phyloP scores from a whole-genome alignment of 1,140 invertebrate species.

The Yoshiicerus persimilis region DNA sequence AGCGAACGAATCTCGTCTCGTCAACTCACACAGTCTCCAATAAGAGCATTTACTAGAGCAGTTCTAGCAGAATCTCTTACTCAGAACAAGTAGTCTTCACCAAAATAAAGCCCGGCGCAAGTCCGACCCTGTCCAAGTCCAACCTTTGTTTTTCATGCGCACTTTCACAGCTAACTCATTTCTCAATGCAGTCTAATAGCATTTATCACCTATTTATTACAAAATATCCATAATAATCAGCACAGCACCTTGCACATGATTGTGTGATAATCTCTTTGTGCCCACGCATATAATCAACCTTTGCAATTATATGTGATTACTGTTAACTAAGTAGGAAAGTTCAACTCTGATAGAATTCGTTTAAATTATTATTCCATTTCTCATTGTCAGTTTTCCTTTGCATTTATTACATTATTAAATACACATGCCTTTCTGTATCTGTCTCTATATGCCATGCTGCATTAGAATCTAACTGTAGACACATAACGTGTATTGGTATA shows the following conservation, averaged over 20 bases:
- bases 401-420: not conserved
- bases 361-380: too few relatives aligned
- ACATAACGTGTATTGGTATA: too few relatives aligned
- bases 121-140: not conserved
- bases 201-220: not conserved
- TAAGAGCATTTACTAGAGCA: not conserved
- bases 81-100: not conserved
- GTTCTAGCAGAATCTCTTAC: not conserved
- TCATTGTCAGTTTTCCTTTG: not conserved
- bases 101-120: conserved; percentile 10
- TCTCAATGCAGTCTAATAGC: not conserved
- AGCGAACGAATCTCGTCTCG: not conserved
- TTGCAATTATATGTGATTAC: not conserved
- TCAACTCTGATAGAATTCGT: not conserved
- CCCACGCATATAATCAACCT: not conserved
- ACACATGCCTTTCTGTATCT: too few relatives aligned
- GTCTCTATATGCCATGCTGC: too few relatives aligned
- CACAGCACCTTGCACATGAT: not conserved
- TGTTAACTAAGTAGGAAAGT: not conserved
- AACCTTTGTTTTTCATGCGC: conserved; percentile 19
- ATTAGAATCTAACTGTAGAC: too few relatives aligned
- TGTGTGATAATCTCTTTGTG: not conserved
- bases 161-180: not conserved
- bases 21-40: conserved; percentile 4
- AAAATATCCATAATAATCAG: not conserved